Percentiles rank a stretch among this genome's conserved stretches.
Evolutionary conservation across 2,888 invertebrate species (phyloP).

Genomic region (Trachelus tabidus): DNA sequence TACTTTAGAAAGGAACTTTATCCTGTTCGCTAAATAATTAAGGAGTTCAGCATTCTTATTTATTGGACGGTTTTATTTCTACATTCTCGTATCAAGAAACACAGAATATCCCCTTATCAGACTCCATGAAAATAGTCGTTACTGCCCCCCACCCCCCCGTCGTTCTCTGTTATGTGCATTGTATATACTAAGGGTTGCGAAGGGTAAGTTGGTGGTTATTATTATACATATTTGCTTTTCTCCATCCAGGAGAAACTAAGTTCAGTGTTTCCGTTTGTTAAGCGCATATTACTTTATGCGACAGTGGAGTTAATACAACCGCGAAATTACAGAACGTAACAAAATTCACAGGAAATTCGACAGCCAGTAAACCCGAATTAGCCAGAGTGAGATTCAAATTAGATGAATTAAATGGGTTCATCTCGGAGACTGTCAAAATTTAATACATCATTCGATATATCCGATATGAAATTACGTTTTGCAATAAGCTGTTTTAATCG

Average conservation of each 20-base stretch:
- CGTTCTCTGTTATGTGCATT: neutral
- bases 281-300: neutral
- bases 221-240: neutral
- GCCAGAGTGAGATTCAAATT: neutral
- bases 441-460: neutral
- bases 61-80: neutral
- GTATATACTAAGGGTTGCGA: neutral
- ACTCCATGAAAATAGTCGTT: neutral
- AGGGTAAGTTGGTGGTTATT: neutral
- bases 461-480: neutral
- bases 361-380: neutral
- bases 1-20: neutral
- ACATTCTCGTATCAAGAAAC: neutral
- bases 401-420: neutral
- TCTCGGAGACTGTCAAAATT: neutral
- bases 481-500: neutral
- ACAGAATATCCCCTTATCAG: neutral
- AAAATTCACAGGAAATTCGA: neutral
- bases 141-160: neutral
- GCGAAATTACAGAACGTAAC: neutral
- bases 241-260: neutral
- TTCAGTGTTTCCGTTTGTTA: neutral
- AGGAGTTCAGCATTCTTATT: neutral
- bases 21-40: neutral
- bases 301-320: neutral